Evolutionary conservation across 2,888 invertebrate genomes (phyloP).

Genomic region (Polydesmus complanatus): DNA sequence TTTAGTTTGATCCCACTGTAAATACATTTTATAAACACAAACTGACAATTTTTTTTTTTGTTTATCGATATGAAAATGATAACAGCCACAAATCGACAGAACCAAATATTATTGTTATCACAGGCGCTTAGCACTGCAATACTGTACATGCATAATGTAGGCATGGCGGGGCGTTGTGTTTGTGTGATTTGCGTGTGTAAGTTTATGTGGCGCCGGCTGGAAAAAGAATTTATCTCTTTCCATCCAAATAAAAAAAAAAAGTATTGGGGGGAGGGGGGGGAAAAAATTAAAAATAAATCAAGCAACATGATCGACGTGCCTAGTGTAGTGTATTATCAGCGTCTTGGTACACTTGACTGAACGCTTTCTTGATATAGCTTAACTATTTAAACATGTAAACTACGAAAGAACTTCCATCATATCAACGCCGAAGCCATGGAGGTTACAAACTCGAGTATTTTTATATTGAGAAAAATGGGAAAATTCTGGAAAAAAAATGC

Average conservation of each 20-base stretch:
- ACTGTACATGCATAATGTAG: no score
- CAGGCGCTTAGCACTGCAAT: no score
- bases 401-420: no score
- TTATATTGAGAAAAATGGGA: no score
- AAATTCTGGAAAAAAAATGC: no score
- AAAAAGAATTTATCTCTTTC: not conserved
- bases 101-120: not conserved
- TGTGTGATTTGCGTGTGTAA: not conserved
- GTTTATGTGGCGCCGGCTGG: not conserved
- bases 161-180: not conserved
- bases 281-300: not conserved
- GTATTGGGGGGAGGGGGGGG: no score
- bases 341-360: not conserved
- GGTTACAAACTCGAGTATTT: no score
- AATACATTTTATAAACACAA: not conserved
- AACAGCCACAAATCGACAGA: not conserved
- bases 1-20: not conserved
- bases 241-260: not conserved
- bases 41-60: not conserved
- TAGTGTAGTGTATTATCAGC: not conserved
- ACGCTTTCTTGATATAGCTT: no score
- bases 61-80: not conserved
- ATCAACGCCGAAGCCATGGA: no score
- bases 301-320: not conserved
- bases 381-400: no score